Conservation (phyloP, 2,797 vertebrate genomes). For the Tangara arthus region DNA sequence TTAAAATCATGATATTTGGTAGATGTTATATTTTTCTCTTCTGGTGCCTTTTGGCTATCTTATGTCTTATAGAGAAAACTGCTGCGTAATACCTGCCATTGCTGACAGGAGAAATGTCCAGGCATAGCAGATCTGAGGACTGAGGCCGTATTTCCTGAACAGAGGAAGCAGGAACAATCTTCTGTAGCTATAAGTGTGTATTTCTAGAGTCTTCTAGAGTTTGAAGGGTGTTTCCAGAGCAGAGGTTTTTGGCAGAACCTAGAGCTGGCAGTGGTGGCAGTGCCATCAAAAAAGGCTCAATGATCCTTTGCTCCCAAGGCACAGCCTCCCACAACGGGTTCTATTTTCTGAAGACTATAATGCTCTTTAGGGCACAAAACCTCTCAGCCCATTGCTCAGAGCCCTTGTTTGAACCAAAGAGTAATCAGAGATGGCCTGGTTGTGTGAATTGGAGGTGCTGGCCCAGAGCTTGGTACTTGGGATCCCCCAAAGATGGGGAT, state of each 20-base stretch:
- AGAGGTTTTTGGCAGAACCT: background rate
- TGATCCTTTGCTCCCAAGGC: background rate
- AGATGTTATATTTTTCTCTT: background rate
- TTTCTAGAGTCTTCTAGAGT: background rate
- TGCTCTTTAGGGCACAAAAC: background rate
- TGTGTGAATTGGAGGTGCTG: background rate
- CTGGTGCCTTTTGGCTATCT: background rate
- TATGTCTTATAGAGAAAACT: background rate
- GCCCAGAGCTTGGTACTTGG: background rate
- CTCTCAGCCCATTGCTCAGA: background rate
- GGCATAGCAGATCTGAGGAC: background rate
- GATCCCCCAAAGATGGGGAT: background rate
- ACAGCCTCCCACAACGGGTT: background rate
- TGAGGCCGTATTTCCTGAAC: background rate
- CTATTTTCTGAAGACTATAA: fast-evolving
- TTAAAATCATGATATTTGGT: background rate
- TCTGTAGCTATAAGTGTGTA: background rate
- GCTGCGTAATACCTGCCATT: background rate
- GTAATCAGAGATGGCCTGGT: background rate
- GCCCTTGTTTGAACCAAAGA: background rate
- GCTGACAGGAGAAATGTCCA: background rate
- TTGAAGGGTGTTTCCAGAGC: background rate
- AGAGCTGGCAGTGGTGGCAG: background rate
- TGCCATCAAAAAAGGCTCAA: background rate
- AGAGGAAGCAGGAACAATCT: background rate